Base-by-base conservation (phyloP, 2,113 vertebrate species). In the Chaenocephalus aceratus region DNA sequence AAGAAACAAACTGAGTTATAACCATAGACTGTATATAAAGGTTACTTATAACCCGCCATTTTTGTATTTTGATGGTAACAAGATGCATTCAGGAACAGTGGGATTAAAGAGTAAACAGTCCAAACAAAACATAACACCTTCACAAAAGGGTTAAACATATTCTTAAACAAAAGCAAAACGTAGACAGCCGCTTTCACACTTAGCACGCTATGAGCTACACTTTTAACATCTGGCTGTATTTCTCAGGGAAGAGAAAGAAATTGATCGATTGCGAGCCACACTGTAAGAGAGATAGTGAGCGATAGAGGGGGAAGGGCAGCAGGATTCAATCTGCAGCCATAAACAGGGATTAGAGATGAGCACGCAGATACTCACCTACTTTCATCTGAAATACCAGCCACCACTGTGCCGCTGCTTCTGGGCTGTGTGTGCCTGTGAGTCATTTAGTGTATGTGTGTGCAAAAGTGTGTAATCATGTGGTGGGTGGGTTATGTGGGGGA, bases 311-410 rank as follows among this genome's bases (percentile, higher is more conserved):
- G 79, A 64, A 61, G 85, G 84, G 86, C 67, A 54, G 72, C 66
- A 26, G 67, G 64, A 72, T 66, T 49, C 68, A 65, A 70, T 36
- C 56, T 80, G 86, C 69, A 60, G 73, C 69, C 63, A 82, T 75
- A 66, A 87, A 84, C 67, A 21, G 86, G 88, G 92, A 92, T 93
- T 93, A 92, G 70, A 83, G 80, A 85, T 73, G 84, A 84, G 86
- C 85, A 82, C 44, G 62, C 77, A 88, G 84, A 90, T 86, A 88
- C 77, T 75, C 75, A 48, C 72, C 74, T 52, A 83, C 75, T 85
- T 67, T 60, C 64, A 84, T 84, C 72, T 77, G 62, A 89, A 85
- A 90, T 65, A 48, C 58, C 74, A 84, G 63, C 34, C 73, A 80
- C 59, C 45, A 36, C 70, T 62, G 21, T 61, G 60, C 57, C 56